Evolutionary conservation across 2,113 vertebrate species (phyloP), one percentile per base, ranked within the genome.

Genomic region (Cromileptes altivelis): DNA sequence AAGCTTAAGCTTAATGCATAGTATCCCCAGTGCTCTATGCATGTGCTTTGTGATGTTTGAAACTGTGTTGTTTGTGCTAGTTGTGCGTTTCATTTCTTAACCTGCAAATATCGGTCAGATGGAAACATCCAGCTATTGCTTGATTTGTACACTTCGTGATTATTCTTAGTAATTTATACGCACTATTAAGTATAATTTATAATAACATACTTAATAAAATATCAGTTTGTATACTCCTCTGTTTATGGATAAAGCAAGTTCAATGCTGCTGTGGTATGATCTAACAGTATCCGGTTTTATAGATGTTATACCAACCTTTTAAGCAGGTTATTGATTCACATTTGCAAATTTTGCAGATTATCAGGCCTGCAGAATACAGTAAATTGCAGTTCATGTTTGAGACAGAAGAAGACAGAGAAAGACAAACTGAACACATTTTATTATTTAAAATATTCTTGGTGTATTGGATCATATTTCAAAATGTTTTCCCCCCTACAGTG

Each of bases 391-490:
- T 4, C 12, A 63, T 23, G 19, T 55, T 21, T 12, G n/a, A 49
- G 15, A 30, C 2, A n/a, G 15, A 49, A 47, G 15, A 4, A 45
- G 50, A 56, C 50, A 68, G 14, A 37, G 42, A 25, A 19, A 25
- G 21, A 17, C 2, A 13, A 3, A 21, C 45, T 12, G 49, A 45
- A 45, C 42, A 45, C 42, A 62, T 63, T 56, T 69, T 52, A 49
- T 61, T 47, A n/a, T 76, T 86, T 13, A 53, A 49, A 61, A 18
- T 62, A 61, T 50, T 42, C 56, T 63, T 23, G 37, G 30, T 56
- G 9, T 47, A 53, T 74, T 18, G 37, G 7, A 56, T 11, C 7
- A 19, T 4, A 17, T 65, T 81, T 65, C 6, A 76, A 75, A 80
- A 9, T 3, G 0, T n/a, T 30, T 12, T 2, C 25, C 61, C 57